Evolutionary conservation across 2,113 vertebrate genomes (phyloP).

Genomic region (Podilymbus podiceps): DNA sequence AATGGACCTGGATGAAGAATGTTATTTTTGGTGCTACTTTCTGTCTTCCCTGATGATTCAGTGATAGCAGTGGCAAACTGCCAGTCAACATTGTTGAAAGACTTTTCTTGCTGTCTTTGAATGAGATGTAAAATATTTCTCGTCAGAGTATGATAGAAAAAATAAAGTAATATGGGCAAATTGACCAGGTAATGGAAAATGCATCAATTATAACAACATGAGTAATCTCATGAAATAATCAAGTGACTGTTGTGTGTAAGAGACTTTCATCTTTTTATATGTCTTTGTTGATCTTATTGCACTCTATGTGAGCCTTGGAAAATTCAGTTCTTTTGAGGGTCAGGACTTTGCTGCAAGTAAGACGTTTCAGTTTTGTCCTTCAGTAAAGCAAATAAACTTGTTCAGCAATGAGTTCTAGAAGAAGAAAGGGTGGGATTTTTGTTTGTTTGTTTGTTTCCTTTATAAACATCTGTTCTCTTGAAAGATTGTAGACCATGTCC

Average conservation of each 20-base stretch:
- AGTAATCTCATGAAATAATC: not conserved
- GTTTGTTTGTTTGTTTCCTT: not conserved
- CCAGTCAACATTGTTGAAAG: not conserved
- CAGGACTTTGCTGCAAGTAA: not conserved
- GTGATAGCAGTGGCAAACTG: slow-evolving; percentile 3
- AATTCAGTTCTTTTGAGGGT: not conserved
- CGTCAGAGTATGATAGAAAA: not conserved
- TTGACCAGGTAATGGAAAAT: not conserved
- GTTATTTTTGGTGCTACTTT: slow-evolving; percentile 37
- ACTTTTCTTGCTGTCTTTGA: not conserved
- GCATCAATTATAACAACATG: not conserved
- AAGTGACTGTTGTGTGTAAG: not conserved
- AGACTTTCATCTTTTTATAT: not conserved
- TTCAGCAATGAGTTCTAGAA: not conserved
- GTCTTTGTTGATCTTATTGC: not conserved
- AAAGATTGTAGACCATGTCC: not conserved
- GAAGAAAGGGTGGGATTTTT: not conserved
- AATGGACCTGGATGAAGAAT: not conserved
- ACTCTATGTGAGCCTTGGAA: not conserved
- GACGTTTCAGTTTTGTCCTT: not conserved
- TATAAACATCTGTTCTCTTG: not conserved
- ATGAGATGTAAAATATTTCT: not conserved
- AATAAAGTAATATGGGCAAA: not conserved
- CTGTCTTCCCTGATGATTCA: slow-evolving; percentile 26
- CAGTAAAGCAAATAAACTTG: not conserved